phyloP scores from a whole-genome alignment of 2,888 invertebrate species.

The Dryobotodes eremita region DNA sequence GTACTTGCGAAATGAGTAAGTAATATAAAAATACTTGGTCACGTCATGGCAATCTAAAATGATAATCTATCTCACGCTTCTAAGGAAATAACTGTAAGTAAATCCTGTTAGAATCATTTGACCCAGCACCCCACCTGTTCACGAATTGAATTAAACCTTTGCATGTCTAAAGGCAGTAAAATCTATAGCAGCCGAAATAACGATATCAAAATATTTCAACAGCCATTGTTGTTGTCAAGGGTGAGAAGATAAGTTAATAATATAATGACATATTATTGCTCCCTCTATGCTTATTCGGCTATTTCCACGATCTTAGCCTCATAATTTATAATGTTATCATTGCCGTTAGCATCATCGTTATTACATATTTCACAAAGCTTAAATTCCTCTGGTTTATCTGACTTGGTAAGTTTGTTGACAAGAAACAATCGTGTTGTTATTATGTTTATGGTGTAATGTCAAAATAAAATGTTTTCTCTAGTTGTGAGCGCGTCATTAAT shows the following conservation, averaged over 20 bases:
- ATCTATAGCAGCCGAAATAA: conserved; percentile 82
- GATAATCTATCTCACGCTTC: conserved; percentile 86
- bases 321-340: conserved; percentile 72
- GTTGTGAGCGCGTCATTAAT: conserved; percentile 85
- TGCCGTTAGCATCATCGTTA: conserved; percentile 54
- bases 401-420: conserved; percentile 63
- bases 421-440: conserved; percentile 84
- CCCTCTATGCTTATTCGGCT: conserved; percentile 82
- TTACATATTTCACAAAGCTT: conserved; percentile 42
- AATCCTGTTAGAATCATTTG: conserved; percentile 48
- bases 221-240: conserved; percentile 90
- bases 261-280: conserved; percentile 89
- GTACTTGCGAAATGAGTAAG: conserved; percentile 71
- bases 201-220: conserved; percentile 89
- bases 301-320: conserved; percentile 78
- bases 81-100: conserved; percentile 69
- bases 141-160: conserved; percentile 87
- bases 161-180: conserved; percentile 88
- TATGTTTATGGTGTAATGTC: conserved; percentile 87
- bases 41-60: conserved; percentile 77
- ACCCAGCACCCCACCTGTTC: conserved; percentile 63
- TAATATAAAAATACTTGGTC: conserved; percentile 74
- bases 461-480: conserved; percentile 86
- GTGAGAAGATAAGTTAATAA: conserved; percentile 90
- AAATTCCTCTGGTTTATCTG: conserved; percentile 62